Evolutionary conservation across 2,888 invertebrate species (phyloP).

Genomic region (Imbricaverruca yamaguchii): DNA sequence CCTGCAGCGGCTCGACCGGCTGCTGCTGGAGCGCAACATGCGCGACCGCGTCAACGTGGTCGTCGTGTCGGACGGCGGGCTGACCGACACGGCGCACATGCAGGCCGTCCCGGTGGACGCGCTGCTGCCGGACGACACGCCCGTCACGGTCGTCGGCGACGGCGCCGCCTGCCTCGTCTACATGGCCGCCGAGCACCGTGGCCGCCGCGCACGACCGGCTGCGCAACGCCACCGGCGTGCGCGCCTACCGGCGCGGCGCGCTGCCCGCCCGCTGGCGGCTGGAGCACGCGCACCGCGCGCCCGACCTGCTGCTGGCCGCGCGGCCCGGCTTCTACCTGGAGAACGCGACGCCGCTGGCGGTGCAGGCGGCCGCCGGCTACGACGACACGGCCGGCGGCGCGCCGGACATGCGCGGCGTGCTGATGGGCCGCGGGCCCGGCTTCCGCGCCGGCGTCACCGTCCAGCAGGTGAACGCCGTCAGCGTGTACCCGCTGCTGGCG

Average conservation of each 20-base stretch:
- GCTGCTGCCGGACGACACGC: constrained; percentile 17
- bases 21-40: neutral
- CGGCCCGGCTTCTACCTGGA: constrained; percentile 37
- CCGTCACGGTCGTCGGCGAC: constrained; percentile 36
- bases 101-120: neutral
- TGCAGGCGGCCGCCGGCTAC: constrained; percentile 21
- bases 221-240: constrained; percentile 35
- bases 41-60: neutral
- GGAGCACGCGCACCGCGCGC: constrained; percentile 41
- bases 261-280: constrained; percentile 45
- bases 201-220: constrained; percentile 35
- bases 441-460: constrained; percentile 40
- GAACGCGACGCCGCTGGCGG: constrained; percentile 2
- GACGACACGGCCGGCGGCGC: constrained; percentile 35
- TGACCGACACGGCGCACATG: neutral
- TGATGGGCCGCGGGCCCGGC: constrained; percentile 39
- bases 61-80: constrained; percentile 17
- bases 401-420: constrained; percentile 38
- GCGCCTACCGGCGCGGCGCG: constrained; percentile 42
- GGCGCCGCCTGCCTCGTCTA: constrained; percentile 33
- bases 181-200: neutral
- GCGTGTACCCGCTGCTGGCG: constrained; percentile 46
- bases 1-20: constrained; percentile 5
- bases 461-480: constrained; percentile 43
- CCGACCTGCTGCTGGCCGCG: constrained; percentile 44